Percentiles rank a stretch among this genome's conserved stretches.
Conservation (phyloP, 2,113 vertebrate genomes). For the Corythoichthys intestinalis region DNA sequence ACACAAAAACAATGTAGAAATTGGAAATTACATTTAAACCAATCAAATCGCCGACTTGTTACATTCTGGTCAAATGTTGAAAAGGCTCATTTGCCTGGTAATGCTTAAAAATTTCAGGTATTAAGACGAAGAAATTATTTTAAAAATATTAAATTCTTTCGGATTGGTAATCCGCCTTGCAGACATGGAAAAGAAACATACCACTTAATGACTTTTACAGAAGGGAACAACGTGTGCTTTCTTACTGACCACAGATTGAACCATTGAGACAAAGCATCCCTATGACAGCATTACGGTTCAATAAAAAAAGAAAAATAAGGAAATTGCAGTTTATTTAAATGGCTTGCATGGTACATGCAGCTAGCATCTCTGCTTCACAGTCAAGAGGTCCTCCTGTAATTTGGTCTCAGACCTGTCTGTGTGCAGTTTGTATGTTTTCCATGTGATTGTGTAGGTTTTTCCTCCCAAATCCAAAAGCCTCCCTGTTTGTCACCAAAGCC, state of each 20-base stretch:
- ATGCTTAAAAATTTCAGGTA: background rate
- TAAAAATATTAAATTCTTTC: background rate
- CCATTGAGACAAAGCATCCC: constrained; percentile 22
- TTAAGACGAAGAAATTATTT: background rate
- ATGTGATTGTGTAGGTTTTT: background rate
- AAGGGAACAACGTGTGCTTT: constrained; percentile 33
- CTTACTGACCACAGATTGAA: constrained; percentile 42
- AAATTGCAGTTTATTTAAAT: background rate
- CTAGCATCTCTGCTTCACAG: no score
- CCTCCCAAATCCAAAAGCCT: background rate
- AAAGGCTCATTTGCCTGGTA: background rate
- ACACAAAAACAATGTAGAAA: background rate
- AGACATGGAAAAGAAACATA: background rate
- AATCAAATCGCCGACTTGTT: background rate
- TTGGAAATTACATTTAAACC: background rate
- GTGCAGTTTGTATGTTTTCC: no score
- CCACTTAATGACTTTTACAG: constrained; percentile 27
- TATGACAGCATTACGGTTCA: background rate
- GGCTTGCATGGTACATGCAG: no score
- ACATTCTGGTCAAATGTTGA: background rate
- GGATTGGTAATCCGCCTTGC: background rate
- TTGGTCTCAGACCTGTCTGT: no score
- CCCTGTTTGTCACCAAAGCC: background rate
- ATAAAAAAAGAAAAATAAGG: background rate
- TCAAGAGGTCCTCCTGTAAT: no score